Evolutionary conservation across 1,140 invertebrate genomes (phyloP).

Genomic region (Elymnias hypermnestra): DNA sequence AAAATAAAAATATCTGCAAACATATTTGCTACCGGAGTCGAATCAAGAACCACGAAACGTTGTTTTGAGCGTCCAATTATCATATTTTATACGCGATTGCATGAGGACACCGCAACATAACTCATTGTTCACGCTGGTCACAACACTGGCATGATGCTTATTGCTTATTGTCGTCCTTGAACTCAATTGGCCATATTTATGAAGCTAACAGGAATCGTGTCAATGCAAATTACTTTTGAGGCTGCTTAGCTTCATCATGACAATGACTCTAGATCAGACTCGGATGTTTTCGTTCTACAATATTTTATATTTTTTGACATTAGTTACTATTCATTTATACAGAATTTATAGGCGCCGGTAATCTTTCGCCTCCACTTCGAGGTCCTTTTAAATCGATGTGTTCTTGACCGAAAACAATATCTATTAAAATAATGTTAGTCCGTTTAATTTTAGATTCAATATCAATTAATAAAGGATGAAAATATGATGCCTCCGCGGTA

Average conservation of each 20-base stretch:
- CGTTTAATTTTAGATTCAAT: neutral
- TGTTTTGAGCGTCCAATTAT: constrained; percentile 58
- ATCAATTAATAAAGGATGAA: neutral
- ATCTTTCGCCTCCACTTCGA: constrained; percentile 26
- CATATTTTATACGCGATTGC: constrained; percentile 65
- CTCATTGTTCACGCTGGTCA: constrained; percentile 70
- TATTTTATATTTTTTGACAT: constrained; percentile 1
- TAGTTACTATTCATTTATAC: constrained; percentile 9
- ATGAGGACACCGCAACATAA: constrained; percentile 61
- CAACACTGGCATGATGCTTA: constrained; percentile 60
- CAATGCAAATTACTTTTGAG: constrained; percentile 60
- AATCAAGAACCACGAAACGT: constrained; percentile 23
- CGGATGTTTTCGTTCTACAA: neutral
- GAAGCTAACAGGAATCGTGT: constrained; percentile 65
- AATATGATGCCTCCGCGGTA: neutral
- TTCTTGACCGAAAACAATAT: constrained; percentile 23
- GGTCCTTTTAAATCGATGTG: constrained; percentile 20
- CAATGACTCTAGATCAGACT: constrained; percentile 20
- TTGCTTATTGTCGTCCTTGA: constrained; percentile 67
- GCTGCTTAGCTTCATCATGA: constrained; percentile 38
- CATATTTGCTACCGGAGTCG: neutral
- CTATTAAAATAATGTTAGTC: constrained; percentile 7
- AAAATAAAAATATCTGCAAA: neutral
- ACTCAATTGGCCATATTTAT: constrained; percentile 70
- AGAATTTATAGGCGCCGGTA: constrained; percentile 16